Percentiles rank a stretch among this genome's conserved stretches.
Evolutionary conservation across 2,797 vertebrate genomes (phyloP).

Genomic region (Neosilurus hyrtlii): DNA sequence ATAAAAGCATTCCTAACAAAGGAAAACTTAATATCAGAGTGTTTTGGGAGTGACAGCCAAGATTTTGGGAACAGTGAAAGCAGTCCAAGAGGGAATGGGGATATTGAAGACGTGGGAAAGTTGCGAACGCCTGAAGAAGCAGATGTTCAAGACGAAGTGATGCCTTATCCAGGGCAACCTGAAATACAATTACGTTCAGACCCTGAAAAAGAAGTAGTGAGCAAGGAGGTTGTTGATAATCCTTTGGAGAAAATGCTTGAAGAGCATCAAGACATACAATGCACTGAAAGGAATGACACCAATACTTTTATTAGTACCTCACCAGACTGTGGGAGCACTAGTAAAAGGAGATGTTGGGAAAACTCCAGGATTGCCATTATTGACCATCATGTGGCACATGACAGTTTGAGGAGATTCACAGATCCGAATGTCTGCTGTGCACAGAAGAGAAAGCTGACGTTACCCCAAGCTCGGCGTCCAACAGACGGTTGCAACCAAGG

Average conservation of each 20-base stretch:
- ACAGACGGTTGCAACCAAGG: slow-evolving; percentile 16
- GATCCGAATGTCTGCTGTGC: slow-evolving; percentile 7
- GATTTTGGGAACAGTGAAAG: slow-evolving; percentile 8
- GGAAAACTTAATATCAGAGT: slow-evolving; percentile 81
- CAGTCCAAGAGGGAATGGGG: slow-evolving; percentile 60
- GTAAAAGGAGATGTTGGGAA: background rate
- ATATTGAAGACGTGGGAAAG: slow-evolving; percentile 27
- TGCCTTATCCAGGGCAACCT: slow-evolving; percentile 19
- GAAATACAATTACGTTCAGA: slow-evolving; percentile 25
- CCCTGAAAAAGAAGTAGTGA: slow-evolving; percentile 27
- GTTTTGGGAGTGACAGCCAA: slow-evolving; percentile 74
- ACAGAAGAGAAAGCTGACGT: slow-evolving; percentile 63
- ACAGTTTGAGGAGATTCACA: slow-evolving; percentile 45
- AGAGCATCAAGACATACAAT: background rate
- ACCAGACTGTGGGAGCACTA: slow-evolving; percentile 29
- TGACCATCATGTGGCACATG: slow-evolving; percentile 24
- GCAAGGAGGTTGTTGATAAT: background rate
- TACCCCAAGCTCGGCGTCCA: slow-evolving; percentile 27
- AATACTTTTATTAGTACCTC: background rate
- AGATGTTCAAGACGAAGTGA: slow-evolving; percentile 23
- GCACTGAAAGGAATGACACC: slow-evolving; percentile 14
- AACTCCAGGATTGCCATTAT: slow-evolving; percentile 26
- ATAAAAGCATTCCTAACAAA: slow-evolving; percentile 82
- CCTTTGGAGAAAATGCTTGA: slow-evolving; percentile 9
- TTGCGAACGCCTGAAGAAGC: slow-evolving; percentile 12